Evolutionary conservation across 2,113 vertebrate genomes (phyloP).

Genomic region (Ginglymostoma cirratum): DNA sequence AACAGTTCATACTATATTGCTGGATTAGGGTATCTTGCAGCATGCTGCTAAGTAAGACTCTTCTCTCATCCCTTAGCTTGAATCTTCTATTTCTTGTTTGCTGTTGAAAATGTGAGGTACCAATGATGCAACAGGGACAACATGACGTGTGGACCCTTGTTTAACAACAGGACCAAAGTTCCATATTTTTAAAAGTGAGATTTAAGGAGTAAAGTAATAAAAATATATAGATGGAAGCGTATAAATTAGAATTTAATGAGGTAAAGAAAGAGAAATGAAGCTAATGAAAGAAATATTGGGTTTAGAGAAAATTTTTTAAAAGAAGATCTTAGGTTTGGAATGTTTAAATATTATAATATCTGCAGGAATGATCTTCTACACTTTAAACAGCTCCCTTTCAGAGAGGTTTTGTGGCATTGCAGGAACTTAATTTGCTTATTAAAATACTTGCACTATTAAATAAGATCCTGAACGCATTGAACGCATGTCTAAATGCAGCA

Average conservation of each 20-base stretch:
- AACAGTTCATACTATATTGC: background rate
- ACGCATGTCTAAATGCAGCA: background rate
- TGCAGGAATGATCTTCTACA: background rate
- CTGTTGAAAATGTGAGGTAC: background rate
- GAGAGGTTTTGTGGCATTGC: background rate
- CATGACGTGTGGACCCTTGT: background rate
- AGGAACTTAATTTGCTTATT: background rate
- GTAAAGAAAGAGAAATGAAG: no score
- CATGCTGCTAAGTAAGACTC: background rate
- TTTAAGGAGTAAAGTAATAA: background rate
- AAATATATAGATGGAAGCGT: background rate
- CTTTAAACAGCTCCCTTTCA: background rate
- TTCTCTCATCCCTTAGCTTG: background rate
- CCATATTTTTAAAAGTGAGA: background rate
- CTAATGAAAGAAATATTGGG: no score
- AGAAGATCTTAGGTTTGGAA: background rate
- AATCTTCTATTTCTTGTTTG: background rate
- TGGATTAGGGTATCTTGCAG: background rate
- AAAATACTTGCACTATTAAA: background rate
- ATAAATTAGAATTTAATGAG: no score
- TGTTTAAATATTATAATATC: background rate
- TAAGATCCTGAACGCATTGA: background rate
- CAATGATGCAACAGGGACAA: background rate
- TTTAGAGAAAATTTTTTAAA: no score
- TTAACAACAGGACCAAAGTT: background rate